Evolutionary conservation across 1,140 invertebrate genomes (phyloP).

Genomic region (Scaptomyza graminum): DNA sequence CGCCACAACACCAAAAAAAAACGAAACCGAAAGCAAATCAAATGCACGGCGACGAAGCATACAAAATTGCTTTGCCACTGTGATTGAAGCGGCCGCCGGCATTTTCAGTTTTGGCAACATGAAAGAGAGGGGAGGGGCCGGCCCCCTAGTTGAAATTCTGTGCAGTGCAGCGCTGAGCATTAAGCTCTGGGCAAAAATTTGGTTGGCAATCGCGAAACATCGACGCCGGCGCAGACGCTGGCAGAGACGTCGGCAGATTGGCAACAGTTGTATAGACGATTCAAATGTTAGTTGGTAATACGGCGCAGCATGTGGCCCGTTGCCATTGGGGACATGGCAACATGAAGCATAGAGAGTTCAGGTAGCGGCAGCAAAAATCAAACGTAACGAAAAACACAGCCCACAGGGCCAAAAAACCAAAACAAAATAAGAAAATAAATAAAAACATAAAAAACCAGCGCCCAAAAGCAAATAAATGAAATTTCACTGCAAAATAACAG

Average conservation of each 20-base stretch:
- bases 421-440: not conserved
- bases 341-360: constrained; percentile 1
- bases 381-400: constrained; percentile 45
- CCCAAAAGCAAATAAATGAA: no score
- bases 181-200: constrained; percentile 55
- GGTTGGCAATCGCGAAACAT: constrained; percentile 52
- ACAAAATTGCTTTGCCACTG: constrained; percentile 63
- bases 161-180: not conserved
- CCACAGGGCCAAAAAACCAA: constrained; percentile 52
- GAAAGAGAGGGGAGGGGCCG: no score
- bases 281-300: constrained; percentile 71
- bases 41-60: constrained; percentile 56
- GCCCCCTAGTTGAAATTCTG: no score
- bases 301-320: constrained; percentile 36
- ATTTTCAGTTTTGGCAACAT: constrained; percentile 10
- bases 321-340: constrained; percentile 11
- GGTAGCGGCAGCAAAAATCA: constrained; percentile 46
- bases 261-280: constrained; percentile 78
- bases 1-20: constrained; percentile 46
- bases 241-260: constrained; percentile 51
- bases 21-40: constrained; percentile 56
- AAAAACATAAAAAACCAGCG: no score
- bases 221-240: constrained; percentile 1
- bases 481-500: no score
- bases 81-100: constrained; percentile 58